Conservation (phyloP, 2,888 invertebrate genomes). For the Drosophila peninsularis region DNA sequence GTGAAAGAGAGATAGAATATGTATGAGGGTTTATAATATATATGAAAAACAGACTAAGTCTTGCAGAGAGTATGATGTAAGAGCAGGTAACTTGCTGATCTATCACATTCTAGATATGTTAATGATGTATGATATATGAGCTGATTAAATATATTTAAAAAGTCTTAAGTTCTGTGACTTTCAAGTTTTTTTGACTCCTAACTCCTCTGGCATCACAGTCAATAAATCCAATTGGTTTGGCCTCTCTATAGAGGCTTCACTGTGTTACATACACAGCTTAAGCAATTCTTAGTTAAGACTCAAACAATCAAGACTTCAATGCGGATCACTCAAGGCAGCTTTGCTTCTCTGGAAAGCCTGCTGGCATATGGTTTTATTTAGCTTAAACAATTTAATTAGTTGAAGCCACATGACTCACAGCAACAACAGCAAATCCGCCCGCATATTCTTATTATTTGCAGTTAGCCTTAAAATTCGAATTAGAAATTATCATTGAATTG, state of each 20-base stretch:
- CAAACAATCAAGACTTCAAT: neutral
- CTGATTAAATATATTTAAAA: too few relatives aligned
- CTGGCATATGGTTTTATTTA: neutral
- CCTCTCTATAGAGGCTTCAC: neutral
- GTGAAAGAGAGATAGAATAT: constrained; percentile 49
- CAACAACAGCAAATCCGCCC: constrained; percentile 5
- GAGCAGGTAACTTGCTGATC: neutral
- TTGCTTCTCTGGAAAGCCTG: neutral
- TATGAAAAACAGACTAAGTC: neutral
- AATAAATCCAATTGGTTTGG: too few relatives aligned
- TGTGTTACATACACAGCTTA: too few relatives aligned
- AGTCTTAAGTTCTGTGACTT: too few relatives aligned
- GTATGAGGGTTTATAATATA: neutral
- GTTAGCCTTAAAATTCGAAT: constrained; percentile 6
- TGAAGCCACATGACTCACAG: constrained; percentile 11
- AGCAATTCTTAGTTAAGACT: too few relatives aligned
- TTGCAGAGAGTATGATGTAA: neutral
- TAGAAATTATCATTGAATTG: constrained; percentile 36
- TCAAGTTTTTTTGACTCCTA: neutral
- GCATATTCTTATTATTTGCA: constrained; percentile 12
- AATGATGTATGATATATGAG: too few relatives aligned
- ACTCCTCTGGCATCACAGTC: neutral
- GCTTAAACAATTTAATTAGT: neutral
- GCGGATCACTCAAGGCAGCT: too few relatives aligned
- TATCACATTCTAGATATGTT: too few relatives aligned